A percentile compares a stretch with the other conserved stretches of the same genome.
phyloP scores from a whole-genome alignment of 2,113 vertebrate species.

The Siniperca chuatsi region DNA sequence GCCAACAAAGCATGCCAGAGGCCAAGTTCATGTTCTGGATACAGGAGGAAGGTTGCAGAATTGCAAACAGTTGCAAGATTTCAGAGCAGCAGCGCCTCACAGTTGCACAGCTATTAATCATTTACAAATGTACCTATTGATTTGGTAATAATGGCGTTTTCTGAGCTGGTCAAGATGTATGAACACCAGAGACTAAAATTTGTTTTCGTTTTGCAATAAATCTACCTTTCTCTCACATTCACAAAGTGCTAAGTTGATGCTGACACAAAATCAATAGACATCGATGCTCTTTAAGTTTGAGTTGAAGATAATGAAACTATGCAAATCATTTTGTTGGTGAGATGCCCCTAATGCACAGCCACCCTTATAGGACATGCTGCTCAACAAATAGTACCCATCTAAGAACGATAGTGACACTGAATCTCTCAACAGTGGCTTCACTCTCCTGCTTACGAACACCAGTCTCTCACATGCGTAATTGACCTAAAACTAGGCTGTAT shows the following conservation, averaged over 20 bases:
- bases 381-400: slow-evolving; percentile 4
- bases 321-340: slow-evolving; percentile 10
- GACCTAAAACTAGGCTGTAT: slow-evolving; percentile 72
- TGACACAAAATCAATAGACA: slow-evolving; percentile 9
- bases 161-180: background rate
- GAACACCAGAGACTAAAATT: background rate
- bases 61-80: slow-evolving; percentile 23
- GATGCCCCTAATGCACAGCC: background rate
- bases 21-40: slow-evolving; percentile 33
- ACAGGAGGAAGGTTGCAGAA: slow-evolving; percentile 2
- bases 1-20: slow-evolving; percentile 14
- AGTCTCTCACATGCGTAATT: slow-evolving; percentile 57
- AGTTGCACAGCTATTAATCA: slow-evolving; percentile 4
- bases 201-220: background rate
- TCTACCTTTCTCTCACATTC: background rate
- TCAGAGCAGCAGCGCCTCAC: background rate
- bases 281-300: slow-evolving; percentile 3
- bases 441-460: slow-evolving; percentile 30
- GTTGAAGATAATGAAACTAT: slow-evolving; percentile 14
- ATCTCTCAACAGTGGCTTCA: slow-evolving; percentile 33
- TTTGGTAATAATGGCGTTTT: slow-evolving; percentile 12
- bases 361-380: background rate
- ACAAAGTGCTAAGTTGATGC: slow-evolving; percentile 2
- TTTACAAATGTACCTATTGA: slow-evolving; percentile 26
- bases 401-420: slow-evolving; percentile 44